phyloP scores from a whole-genome alignment of 2,888 invertebrate species.

The Melanargia galathea region DNA sequence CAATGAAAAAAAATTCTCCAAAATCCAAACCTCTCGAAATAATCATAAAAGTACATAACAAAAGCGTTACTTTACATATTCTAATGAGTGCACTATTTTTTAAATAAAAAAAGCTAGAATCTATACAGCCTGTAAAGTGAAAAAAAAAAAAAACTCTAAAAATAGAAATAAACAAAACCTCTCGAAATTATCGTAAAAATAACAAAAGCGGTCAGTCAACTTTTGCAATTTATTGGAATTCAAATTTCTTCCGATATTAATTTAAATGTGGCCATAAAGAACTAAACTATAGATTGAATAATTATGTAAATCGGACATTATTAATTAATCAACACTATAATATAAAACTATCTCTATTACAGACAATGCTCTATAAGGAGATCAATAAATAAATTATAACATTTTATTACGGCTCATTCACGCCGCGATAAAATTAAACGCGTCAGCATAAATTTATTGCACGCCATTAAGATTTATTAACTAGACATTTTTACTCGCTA shows the following conservation, averaged over 20 bases:
- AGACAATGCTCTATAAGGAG: constrained; percentile 27
- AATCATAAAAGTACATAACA: no score
- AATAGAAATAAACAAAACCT: not conserved
- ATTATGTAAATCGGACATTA: constrained; percentile 13
- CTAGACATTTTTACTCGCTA: constrained; percentile 25
- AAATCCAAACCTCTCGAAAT: no score
- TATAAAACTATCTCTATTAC: constrained; percentile 26
- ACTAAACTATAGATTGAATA: constrained; percentile 18
- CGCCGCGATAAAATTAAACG: constrained; percentile 31
- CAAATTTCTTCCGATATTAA: constrained; percentile 7
- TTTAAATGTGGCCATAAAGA: constrained; percentile 10
- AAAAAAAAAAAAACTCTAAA: no score
- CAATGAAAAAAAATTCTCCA: no score
- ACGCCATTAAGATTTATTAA: constrained; percentile 37
- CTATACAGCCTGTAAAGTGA: no score
- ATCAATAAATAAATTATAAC: constrained; percentile 33
- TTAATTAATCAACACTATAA: constrained; percentile 28
- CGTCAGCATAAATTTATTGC: constrained; percentile 33
- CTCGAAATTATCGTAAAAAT: not conserved
- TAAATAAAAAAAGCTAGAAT: no score
- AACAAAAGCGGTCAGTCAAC: not conserved
- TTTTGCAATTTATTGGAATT: constrained; percentile 4
- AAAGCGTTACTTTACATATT: no score
- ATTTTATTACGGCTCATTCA: constrained; percentile 31
- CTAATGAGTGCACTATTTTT: no score